Conservation (phyloP, 2,888 invertebrate genomes). For the Baccha elongata region DNA sequence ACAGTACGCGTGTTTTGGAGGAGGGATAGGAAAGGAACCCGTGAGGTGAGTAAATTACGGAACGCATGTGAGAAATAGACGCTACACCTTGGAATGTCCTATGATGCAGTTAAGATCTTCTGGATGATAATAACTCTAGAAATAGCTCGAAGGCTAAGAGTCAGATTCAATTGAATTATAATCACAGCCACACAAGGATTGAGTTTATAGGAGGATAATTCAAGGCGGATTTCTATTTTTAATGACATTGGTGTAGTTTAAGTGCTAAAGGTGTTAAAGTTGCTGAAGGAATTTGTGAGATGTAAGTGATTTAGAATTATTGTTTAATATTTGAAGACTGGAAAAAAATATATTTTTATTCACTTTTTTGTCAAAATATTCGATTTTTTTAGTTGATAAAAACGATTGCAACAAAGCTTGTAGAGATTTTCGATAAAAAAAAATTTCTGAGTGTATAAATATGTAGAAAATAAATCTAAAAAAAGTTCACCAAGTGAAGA, state of each 20-base stretch:
- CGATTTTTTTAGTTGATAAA: too few species aligned
- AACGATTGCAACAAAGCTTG: too few species aligned
- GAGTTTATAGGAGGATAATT: not conserved
- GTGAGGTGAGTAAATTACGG: slow-evolving; percentile 44
- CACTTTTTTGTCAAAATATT: too few species aligned
- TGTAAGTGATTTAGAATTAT: not conserved
- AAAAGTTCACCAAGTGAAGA: too few species aligned
- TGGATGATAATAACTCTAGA: slow-evolving; percentile 49
- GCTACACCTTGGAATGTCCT: slow-evolving; percentile 6
- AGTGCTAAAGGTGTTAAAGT: not conserved
- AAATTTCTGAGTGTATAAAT: too few species aligned
- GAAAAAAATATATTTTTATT: too few species aligned
- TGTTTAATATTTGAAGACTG: too few species aligned
- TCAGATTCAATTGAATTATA: slow-evolving; percentile 52
- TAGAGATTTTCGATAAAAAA: too few species aligned
- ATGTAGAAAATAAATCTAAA: too few species aligned
- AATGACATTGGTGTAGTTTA: not conserved
- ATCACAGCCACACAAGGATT: slow-evolving; percentile 5
- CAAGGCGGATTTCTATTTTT: not conserved
- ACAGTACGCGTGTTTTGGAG: not conserved
- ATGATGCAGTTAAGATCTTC: not conserved
- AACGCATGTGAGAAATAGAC: slow-evolving; percentile 36
- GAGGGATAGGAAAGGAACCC: not conserved
- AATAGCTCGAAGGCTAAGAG: slow-evolving; percentile 53
- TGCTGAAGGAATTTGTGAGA: not conserved